phyloP scores from a whole-genome alignment of 1,140 invertebrate genomes.

The Luehdorfia chinensis region DNA sequence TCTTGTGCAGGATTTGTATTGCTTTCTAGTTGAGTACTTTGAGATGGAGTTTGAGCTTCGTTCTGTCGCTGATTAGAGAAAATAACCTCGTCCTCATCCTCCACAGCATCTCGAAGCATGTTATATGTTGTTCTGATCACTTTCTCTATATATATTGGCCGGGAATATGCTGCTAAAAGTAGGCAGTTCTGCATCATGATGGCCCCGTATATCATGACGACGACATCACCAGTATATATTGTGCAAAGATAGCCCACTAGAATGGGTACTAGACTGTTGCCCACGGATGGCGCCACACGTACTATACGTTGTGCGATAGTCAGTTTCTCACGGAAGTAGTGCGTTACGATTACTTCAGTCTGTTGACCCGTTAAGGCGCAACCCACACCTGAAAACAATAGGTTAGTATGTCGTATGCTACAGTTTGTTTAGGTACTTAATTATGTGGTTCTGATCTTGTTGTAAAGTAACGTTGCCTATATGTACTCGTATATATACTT shows the following conservation, averaged over 20 bases:
- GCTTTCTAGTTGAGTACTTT: constrained; percentile 11
- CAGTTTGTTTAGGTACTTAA: too few species aligned
- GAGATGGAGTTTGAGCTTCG: constrained; percentile 6
- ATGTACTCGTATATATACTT: too few species aligned
- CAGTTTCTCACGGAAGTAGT: constrained; percentile 69
- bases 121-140: constrained; percentile 67
- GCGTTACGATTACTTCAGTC: constrained; percentile 69
- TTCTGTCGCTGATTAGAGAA: constrained; percentile 51
- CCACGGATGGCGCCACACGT: constrained; percentile 60
- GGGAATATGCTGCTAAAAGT: constrained; percentile 55
- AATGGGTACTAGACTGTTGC: constrained; percentile 56
- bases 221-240: constrained; percentile 44
- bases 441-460: too few species aligned
- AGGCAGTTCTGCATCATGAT: constrained; percentile 71
- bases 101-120: constrained; percentile 58
- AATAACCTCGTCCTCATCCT: constrained; percentile 74
- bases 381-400: constrained; percentile 57
- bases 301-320: constrained; percentile 57
- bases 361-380: constrained; percentile 69
- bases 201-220: constrained; percentile 65
- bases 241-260: constrained; percentile 57
- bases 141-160: constrained; percentile 67
- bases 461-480: too few species aligned
- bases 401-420: constrained; percentile 5
- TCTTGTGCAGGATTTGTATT: constrained; percentile 39